Conservation (phyloP, 2,113 vertebrate species). For the Camelus dromedarius region DNA sequence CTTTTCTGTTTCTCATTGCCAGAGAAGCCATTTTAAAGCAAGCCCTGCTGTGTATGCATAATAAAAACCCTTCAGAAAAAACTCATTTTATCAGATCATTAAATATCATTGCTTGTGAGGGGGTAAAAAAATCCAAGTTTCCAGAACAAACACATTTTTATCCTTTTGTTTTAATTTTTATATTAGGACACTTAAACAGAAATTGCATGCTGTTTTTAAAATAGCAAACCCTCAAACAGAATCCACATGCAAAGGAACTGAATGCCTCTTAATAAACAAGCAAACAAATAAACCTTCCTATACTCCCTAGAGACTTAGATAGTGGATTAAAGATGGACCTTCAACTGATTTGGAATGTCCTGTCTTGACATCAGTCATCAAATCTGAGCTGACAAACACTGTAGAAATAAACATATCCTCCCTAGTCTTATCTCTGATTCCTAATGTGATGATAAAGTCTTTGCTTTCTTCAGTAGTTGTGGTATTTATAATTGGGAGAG, state of each 20-base stretch:
- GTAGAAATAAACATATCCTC: background rate
- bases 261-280: constrained; percentile 44
- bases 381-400: background rate
- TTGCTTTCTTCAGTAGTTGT: background rate
- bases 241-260: constrained; percentile 15
- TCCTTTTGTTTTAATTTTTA: constrained; percentile 67
- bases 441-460: background rate
- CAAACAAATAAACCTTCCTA: background rate
- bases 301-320: background rate
- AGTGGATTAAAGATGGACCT: background rate
- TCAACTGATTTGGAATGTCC: constrained; percentile 5
- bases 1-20: constrained; percentile 21
- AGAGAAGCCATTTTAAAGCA: constrained; percentile 53
- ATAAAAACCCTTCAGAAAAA: constrained; percentile 56
- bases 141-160: constrained; percentile 44
- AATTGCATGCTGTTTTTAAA: background rate
- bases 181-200: constrained; percentile 39
- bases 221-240: constrained; percentile 8
- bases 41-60: constrained; percentile 60
- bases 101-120: constrained; percentile 48
- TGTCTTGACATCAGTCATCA: background rate
- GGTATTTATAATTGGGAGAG: background rate
- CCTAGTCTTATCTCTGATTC: background rate
- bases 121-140: constrained; percentile 46
- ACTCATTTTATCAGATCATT: constrained; percentile 64